These are phyloP conservation scores for Ceyx cyanopectus DNA, from an alignment of 2,113 vertebrate species.

Conservation along the genomic window DNA sequence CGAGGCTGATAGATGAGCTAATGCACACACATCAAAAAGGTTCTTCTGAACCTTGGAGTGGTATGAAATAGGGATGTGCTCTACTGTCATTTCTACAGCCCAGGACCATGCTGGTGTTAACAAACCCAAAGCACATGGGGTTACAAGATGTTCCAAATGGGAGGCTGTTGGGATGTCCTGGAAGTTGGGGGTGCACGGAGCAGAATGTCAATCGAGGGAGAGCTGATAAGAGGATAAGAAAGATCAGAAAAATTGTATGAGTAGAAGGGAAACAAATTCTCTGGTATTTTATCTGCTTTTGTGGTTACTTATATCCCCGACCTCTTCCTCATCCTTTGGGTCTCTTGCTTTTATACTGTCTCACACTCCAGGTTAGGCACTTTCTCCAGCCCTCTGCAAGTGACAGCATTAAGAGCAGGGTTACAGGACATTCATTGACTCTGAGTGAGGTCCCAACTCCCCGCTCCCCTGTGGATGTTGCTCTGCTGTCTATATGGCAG, in stretches of 20 bases:
- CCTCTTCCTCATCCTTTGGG: not conserved
- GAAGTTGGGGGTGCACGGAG: not conserved
- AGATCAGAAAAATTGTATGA: not conserved
- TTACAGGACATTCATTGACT: not conserved
- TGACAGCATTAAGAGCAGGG: not conserved
- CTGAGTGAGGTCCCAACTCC: not conserved
- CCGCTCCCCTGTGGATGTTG: not conserved
- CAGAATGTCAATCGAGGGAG: not conserved
- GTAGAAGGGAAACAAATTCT: not conserved
- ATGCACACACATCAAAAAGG: not conserved
- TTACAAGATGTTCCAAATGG: not conserved
- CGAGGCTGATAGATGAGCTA: not conserved
- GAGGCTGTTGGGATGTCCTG: not conserved
- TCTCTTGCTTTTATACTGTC: not conserved
- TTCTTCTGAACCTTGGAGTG: not conserved
- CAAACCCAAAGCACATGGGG: not conserved
- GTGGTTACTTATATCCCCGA: not conserved
- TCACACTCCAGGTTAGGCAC: not conserved
- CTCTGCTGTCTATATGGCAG: not conserved
- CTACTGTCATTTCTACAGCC: not conserved
- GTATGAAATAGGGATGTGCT: not conserved
- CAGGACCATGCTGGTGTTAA: not conserved
- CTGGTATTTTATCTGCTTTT: not conserved
- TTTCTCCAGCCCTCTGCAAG: not conserved
- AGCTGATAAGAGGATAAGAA: not conserved